phyloP scores from a whole-genome alignment of 1,140 invertebrate genomes.

The Ceratina calcarata region DNA sequence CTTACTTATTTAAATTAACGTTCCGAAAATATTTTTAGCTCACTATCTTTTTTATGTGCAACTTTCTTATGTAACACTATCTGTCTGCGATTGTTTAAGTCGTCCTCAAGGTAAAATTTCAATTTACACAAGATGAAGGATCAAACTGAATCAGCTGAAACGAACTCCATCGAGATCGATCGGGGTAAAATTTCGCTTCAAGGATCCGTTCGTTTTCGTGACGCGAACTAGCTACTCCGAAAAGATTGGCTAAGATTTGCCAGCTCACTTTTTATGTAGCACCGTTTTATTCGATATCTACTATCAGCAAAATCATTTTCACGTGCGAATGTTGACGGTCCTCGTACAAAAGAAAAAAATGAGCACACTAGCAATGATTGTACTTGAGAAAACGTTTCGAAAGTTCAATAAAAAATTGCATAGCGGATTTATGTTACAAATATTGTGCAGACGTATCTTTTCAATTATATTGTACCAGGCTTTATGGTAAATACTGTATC shows the following conservation, averaged over 20 bases:
- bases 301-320: slow-evolving; percentile 24
- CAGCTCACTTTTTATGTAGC: background rate
- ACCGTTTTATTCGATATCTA: slow-evolving; percentile 25
- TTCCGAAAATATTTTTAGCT: too few species aligned
- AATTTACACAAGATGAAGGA: background rate
- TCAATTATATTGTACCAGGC: too few species aligned
- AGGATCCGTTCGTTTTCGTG: background rate
- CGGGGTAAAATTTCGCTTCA: background rate
- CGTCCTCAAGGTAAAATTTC: too few species aligned
- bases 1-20: too few species aligned
- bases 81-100: too few species aligned
- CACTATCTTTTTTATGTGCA: too few species aligned
- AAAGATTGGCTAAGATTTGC: slow-evolving; percentile 19
- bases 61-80: too few species aligned
- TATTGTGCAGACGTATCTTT: too few species aligned
- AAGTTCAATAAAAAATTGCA: background rate
- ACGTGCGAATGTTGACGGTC: background rate
- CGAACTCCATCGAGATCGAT: slow-evolving; percentile 30
- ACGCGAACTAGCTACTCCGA: background rate
- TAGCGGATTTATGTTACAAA: background rate
- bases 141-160: slow-evolving; percentile 18
- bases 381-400: background rate
- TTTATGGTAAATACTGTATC: too few species aligned
- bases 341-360: too few species aligned
- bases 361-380: background rate